phyloP scores from a whole-genome alignment of 2,797 vertebrate genomes.

The Mareca penelope region DNA sequence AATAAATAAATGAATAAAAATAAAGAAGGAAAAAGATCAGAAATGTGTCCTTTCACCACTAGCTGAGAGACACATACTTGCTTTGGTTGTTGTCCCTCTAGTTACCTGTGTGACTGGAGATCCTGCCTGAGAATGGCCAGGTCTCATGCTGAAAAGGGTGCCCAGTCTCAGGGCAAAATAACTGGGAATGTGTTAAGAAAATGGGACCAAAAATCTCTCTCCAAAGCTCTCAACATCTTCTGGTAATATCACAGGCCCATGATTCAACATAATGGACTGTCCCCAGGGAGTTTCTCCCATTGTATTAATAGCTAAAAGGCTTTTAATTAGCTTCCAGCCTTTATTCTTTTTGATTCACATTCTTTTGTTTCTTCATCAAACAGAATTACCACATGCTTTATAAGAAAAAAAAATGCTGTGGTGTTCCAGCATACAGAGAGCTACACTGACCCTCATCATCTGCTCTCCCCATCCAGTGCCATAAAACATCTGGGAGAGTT shows the following conservation, averaged over 20 bases:
- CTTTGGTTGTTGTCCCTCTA: background rate
- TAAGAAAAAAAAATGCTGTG: background rate
- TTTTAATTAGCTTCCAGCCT: conserved; percentile 28
- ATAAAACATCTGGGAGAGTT: conserved; percentile 19
- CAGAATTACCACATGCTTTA: background rate
- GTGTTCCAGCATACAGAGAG: background rate
- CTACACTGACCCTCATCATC: background rate
- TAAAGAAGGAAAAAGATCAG: background rate
- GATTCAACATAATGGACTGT: background rate
- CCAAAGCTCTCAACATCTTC: background rate
- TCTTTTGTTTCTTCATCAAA: conserved; percentile 27
- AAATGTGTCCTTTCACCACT: background rate
- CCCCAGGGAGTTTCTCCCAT: background rate
- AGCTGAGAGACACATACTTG: background rate
- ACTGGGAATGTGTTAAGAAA: background rate
- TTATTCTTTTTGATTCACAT: background rate
- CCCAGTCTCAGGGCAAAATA: background rate
- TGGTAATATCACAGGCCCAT: background rate
- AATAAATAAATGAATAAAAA: too few relatives aligned
- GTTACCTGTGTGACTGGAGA: background rate
- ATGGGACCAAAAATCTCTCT: background rate
- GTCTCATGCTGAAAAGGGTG: background rate
- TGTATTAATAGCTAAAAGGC: background rate
- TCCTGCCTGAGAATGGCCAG: background rate
- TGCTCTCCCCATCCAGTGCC: background rate